phyloP scores from a whole-genome alignment of 1,140 invertebrate genomes.

The Nasonia longicornis region DNA sequence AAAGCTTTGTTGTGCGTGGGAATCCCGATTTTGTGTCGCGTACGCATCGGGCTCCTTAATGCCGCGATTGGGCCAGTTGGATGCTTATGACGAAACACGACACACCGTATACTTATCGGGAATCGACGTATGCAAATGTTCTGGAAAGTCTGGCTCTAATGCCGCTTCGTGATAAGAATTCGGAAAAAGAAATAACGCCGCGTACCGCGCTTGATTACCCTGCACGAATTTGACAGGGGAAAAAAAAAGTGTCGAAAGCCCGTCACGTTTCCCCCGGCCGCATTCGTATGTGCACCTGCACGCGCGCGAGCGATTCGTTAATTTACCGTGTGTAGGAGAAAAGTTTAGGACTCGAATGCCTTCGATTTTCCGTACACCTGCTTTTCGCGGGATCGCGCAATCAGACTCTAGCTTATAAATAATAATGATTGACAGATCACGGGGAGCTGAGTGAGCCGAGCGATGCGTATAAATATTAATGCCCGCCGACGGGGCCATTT shows the following conservation, averaged over 20 bases:
- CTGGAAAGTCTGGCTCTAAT: constrained; percentile 41
- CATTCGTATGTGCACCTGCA: neutral
- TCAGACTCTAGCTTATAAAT: neutral
- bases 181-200: neutral
- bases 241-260: neutral
- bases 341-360: neutral
- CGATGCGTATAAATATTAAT: constrained; percentile 19
- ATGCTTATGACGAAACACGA: constrained; percentile 36
- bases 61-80: constrained; percentile 36
- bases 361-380: neutral
- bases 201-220: neutral
- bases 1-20: constrained; percentile 6
- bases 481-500: neutral
- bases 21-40: constrained; percentile 8
- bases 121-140: constrained; percentile 40
- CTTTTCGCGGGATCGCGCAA: neutral
- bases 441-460: neutral
- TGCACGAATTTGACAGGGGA: neutral
- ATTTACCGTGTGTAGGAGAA: neutral
- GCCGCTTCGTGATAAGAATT: neutral
- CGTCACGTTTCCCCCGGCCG: neutral
- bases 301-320: no score
- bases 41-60: constrained; percentile 16
- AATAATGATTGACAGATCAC: constrained; percentile 23
- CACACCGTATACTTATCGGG: no score